phyloP scores from a whole-genome alignment of 2,888 invertebrate genomes.

The Drosophila anceps region DNA sequence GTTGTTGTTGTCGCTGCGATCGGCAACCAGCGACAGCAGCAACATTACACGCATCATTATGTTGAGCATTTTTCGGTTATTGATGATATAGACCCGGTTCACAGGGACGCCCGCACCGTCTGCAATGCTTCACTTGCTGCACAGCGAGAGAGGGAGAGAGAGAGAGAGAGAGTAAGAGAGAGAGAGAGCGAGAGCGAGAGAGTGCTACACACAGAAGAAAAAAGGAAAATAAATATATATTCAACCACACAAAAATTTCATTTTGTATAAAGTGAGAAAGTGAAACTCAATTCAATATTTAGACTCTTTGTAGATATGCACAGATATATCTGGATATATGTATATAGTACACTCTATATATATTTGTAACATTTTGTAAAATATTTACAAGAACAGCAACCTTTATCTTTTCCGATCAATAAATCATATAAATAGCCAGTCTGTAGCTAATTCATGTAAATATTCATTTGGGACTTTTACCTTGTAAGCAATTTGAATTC shows the following conservation, averaged over 20 bases:
- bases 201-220: constrained; percentile 14
- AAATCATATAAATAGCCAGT: background rate
- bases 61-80: constrained; percentile 64
- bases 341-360: background rate
- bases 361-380: background rate
- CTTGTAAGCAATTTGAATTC: background rate
- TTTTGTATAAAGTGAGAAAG: background rate
- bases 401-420: background rate
- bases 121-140: constrained; percentile 62
- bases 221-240: constrained; percentile 8
- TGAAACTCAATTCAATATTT: background rate
- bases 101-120: constrained; percentile 53
- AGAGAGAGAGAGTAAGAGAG: background rate
- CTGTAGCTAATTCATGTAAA: background rate
- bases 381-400: too few relatives aligned
- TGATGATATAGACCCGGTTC: constrained; percentile 67
- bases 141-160: background rate
- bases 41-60: constrained; percentile 83
- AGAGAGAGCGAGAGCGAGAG: background rate
- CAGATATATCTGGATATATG: background rate
- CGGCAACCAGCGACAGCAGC: constrained; percentile 58
- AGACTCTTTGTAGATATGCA: background rate
- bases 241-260: constrained; percentile 6
- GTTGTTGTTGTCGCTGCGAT: constrained; percentile 23
- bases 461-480: background rate